phyloP scores from a whole-genome alignment of 2,888 invertebrate species.

The Scaptomyza cyrtandrae region DNA sequence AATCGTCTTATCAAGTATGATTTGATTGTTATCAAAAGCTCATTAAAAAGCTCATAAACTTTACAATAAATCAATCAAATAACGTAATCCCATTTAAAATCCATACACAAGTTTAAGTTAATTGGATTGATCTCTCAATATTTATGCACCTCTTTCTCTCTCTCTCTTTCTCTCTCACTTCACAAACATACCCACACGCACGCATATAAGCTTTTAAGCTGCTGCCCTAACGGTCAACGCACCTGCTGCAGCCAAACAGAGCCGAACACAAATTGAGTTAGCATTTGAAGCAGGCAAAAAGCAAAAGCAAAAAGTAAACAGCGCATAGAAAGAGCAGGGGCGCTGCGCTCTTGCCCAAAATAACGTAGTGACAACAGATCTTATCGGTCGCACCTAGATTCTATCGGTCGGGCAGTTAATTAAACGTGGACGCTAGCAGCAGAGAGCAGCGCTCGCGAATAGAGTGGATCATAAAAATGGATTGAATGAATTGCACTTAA shows the following conservation, averaged over 20 bases:
- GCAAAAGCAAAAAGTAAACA: neutral
- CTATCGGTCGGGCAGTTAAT: slow-evolving; percentile 66
- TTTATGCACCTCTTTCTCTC: slow-evolving; percentile 21
- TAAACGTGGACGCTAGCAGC: slow-evolving; percentile 65
- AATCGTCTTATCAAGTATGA: too few relatives aligned
- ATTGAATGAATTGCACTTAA: slow-evolving; percentile 81
- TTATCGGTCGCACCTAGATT: slow-evolving; percentile 66
- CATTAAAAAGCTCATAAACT: too few relatives aligned
- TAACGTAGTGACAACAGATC: slow-evolving; percentile 49
- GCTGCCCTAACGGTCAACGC: slow-evolving; percentile 50
- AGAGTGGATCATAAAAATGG: slow-evolving; percentile 69
- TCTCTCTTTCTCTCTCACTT: neutral
- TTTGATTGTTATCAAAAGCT: too few relatives aligned
- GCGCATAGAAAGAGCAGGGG: neutral
- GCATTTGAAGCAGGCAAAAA: slow-evolving; percentile 27
- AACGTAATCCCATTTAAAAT: slow-evolving; percentile 16
- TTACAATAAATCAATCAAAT: too few relatives aligned
- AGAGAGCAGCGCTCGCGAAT: slow-evolving; percentile 20
- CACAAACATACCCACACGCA: neutral
- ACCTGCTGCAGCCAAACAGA: slow-evolving; percentile 52
- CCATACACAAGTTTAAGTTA: slow-evolving; percentile 23
- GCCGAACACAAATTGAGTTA: slow-evolving; percentile 60
- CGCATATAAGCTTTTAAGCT: slow-evolving; percentile 42
- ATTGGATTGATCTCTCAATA: slow-evolving; percentile 50
- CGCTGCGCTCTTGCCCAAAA: neutral